Evolutionary conservation across 2,113 vertebrate genomes (phyloP).

Genomic region (Cavia porcellus): DNA sequence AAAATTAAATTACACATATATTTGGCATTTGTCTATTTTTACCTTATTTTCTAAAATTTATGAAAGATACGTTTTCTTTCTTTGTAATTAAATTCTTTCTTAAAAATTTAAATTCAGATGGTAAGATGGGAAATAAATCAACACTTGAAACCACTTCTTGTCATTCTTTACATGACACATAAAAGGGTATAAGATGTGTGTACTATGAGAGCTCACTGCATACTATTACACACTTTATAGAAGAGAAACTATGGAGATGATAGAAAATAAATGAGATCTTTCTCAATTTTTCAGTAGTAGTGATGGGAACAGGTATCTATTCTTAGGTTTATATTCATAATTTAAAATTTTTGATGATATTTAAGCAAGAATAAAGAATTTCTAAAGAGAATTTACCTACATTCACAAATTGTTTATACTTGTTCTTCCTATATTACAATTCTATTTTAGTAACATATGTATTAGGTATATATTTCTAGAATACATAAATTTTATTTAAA

Average conservation of each 20-base stretch:
- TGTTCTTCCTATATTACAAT: not conserved
- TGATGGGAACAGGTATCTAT: not conserved
- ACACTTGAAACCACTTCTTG: slow-evolving; percentile 74
- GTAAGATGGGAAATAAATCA: slow-evolving; percentile 78
- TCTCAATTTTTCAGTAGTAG: slow-evolving; percentile 46
- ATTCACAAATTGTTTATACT: not conserved
- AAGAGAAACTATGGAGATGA: slow-evolving; percentile 51
- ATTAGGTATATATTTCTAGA: not conserved
- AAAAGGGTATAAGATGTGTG: slow-evolving; percentile 64
- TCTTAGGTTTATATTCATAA: not conserved
- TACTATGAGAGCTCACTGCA: slow-evolving; percentile 55
- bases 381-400: not conserved
- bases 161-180: slow-evolving; percentile 76
- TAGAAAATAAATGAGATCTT: slow-evolving; percentile 60
- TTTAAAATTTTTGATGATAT: not conserved
- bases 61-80: not conserved
- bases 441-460: not conserved
- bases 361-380: not conserved
- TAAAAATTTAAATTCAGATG: slow-evolving; percentile 60
- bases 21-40: slow-evolving; percentile 47
- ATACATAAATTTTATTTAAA: not conserved
- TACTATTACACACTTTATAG: slow-evolving; percentile 66
- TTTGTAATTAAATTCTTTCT: slow-evolving; percentile 56
- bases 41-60: slow-evolving; percentile 33
- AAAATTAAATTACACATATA: not conserved